Evolutionary conservation across 2,888 invertebrate species (phyloP).

Genomic region (Sinotaia quadrata): DNA sequence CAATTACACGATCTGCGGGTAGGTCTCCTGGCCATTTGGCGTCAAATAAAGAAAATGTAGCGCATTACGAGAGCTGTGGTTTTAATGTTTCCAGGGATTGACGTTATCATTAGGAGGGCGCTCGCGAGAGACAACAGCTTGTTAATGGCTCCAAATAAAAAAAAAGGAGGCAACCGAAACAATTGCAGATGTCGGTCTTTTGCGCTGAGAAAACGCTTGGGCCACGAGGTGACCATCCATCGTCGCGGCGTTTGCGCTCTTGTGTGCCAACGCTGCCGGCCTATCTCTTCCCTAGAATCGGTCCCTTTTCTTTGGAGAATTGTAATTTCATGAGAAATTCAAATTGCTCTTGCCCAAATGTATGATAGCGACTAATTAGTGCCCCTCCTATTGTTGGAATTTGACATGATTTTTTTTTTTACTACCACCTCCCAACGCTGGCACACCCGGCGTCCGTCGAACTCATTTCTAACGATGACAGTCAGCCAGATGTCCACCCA

Average conservation of each 20-base stretch:
- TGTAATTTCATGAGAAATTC: slow-evolving; percentile 22
- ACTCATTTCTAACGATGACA: no score
- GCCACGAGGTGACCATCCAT: slow-evolving; percentile 22
- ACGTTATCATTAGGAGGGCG: not conserved
- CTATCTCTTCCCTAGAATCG: slow-evolving; percentile 2
- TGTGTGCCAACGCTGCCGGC: not conserved
- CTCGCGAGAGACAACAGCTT: slow-evolving; percentile 21
- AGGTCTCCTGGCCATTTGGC: no score
- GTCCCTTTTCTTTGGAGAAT: no score
- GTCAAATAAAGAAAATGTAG: no score
- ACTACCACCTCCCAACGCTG: no score
- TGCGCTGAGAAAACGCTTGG: not conserved
- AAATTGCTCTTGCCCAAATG: slow-evolving; percentile 23
- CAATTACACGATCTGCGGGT: no score
- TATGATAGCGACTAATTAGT: slow-evolving; percentile 20
- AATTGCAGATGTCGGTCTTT: not conserved
- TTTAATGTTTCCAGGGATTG: no score
- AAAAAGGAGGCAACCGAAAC: slow-evolving; percentile 3
- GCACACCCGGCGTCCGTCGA: no score
- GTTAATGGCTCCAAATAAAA: slow-evolving; percentile 21
- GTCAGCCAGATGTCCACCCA: no score
- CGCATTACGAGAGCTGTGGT: no score
- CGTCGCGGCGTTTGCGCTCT: slow-evolving; percentile 1
- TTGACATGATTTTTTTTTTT: no score
- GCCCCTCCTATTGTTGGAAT: slow-evolving; percentile 24